Evolutionary conservation across 1,140 invertebrate species (phyloP).

Genomic region (Matsumurasca onukii): DNA sequence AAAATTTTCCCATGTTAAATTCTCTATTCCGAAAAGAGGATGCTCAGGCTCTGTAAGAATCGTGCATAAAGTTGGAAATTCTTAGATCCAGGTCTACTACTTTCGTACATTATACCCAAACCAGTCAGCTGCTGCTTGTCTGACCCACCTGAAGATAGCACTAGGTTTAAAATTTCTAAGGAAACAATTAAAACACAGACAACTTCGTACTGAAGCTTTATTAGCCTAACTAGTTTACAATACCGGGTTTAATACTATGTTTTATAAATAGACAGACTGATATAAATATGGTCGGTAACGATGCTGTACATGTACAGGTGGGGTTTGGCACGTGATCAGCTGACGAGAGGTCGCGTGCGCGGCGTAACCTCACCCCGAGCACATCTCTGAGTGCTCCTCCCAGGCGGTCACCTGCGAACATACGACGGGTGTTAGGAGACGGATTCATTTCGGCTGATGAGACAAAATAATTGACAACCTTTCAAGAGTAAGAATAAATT

Average conservation of each 20-base stretch:
- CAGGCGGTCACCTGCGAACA: constrained; percentile 70
- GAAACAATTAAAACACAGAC: no score
- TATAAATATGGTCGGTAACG: constrained; percentile 12
- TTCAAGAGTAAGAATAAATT: background rate
- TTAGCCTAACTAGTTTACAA: constrained; percentile 1
- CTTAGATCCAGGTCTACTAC: no score
- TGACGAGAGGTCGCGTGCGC: constrained; percentile 13
- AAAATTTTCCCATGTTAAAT: no score
- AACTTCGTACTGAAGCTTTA: no score
- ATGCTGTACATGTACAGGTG: background rate
- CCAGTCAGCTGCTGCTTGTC: no score
- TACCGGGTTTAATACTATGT: constrained; percentile 12
- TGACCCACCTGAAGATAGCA: no score
- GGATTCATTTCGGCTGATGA: background rate
- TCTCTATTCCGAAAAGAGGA: no score
- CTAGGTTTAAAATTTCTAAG: no score
- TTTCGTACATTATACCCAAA: no score
- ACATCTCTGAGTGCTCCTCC: constrained; percentile 82
- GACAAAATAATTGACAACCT: background rate
- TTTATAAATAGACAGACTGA: constrained; percentile 9
- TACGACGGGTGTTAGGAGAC: constrained; percentile 6
- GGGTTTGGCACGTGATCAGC: constrained; percentile 7
- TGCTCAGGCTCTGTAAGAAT: no score
- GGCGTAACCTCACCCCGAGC: constrained; percentile 60
- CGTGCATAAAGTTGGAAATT: no score